phyloP scores from a whole-genome alignment of 2,888 invertebrate species.

The Smittia aterrima region DNA sequence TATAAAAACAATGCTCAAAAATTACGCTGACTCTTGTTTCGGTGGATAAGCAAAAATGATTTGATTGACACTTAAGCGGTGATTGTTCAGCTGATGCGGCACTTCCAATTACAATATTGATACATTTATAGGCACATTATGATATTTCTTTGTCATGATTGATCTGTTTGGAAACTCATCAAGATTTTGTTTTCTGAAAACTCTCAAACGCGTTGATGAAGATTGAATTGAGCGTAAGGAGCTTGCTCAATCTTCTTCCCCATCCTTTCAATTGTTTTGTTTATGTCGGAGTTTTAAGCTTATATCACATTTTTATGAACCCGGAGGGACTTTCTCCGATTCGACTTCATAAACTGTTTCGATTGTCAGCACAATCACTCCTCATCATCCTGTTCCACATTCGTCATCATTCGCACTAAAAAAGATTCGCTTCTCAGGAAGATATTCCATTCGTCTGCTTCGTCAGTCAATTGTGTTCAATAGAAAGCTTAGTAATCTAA shows the following conservation, averaged over 20 bases:
- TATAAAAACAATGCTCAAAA: not conserved
- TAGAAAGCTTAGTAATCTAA: not conserved
- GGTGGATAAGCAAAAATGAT: too few species aligned
- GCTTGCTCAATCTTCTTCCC: too few species aligned
- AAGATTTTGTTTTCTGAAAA: too few species aligned
- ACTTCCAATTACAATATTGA: too few species aligned
- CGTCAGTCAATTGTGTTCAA: not conserved
- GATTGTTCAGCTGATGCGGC: too few species aligned
- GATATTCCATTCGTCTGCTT: not conserved
- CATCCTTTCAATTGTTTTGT: not conserved
- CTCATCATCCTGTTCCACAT: not conserved
- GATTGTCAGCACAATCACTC: constrained; percentile 6
- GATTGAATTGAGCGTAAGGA: too few species aligned
- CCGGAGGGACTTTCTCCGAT: not conserved
- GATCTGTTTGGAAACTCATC: too few species aligned
- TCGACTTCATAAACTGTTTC: not conserved
- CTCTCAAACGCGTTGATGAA: too few species aligned
- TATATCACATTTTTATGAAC: not conserved
- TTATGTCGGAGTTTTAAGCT: constrained; percentile 1
- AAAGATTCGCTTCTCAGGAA: not conserved
- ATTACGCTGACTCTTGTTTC: too few species aligned
- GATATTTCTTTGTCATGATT: too few species aligned
- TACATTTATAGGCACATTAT: too few species aligned
- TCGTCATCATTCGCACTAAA: not conserved
- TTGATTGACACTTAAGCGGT: too few species aligned